phyloP scores from a whole-genome alignment of 2,888 invertebrate species.

The Pammene aurita region DNA sequence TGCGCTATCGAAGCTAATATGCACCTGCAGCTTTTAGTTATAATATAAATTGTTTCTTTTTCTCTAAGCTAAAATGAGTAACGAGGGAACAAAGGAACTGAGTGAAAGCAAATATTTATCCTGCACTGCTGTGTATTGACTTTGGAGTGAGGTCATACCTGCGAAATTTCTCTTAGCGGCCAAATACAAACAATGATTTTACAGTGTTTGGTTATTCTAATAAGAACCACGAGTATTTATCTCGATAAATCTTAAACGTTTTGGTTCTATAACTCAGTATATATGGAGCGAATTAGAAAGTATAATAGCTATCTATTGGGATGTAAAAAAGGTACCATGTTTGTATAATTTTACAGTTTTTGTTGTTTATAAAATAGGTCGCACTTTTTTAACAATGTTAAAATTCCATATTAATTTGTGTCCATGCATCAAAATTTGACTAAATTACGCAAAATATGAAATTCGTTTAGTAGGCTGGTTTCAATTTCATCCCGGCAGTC shows the following conservation, averaged over 20 bases:
- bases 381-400: too few species aligned
- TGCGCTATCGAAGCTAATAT: conserved; percentile 44
- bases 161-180: conserved; percentile 35
- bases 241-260: background rate
- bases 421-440: too few species aligned
- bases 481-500: too few species aligned
- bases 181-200: conserved; percentile 32
- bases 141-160: conserved; percentile 34
- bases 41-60: conserved; percentile 23
- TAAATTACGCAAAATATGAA: too few species aligned
- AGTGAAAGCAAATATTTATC: conserved; percentile 36
- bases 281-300: background rate
- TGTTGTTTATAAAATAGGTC: too few species aligned
- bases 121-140: conserved; percentile 25
- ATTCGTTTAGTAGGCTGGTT: too few species aligned
- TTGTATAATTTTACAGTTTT: too few species aligned
- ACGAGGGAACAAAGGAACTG: conserved; percentile 33
- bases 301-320: too few species aligned
- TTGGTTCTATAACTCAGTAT: background rate
- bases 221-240: background rate
- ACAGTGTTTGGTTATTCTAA: conserved; percentile 23
- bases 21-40: conserved; percentile 44
- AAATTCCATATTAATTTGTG: too few species aligned
- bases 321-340: too few species aligned
- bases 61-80: conserved; percentile 8